Evolutionary conservation across 2,113 vertebrate species (phyloP), one percentile per base, ranked within the genome.

Genomic region (Marcusenius ussheri): DNA sequence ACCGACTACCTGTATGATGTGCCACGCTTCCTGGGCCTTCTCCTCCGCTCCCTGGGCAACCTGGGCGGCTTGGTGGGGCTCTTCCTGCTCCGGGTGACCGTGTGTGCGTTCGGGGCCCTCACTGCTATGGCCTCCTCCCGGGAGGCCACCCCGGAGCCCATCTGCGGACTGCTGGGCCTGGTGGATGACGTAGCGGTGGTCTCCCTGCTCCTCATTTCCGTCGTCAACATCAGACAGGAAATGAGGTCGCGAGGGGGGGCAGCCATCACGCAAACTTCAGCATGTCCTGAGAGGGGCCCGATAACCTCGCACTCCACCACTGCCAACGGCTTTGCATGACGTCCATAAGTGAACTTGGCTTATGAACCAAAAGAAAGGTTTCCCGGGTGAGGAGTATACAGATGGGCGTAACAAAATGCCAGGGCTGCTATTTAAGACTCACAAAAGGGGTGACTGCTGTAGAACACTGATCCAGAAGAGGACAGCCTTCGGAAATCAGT

Each of bases 201-300:
- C 86, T 93, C 96, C 85, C 95, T 97, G 89, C 95, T 98, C 51
- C 93, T 97, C 3, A 96, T 95, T 91, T 97, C 95, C 31, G 91
- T 96, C 62, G 94, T 97, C 90, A 97, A 96, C 91, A 96, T 96
- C 91, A 95, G 95, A 91, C 96, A 96, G 92, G 95, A 96, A 91
- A 95, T 97, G 90, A 93, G 86, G 42, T 93, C 95, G 80, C 96
- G 95, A 9, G 50, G 50, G 50, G 50, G 91, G 93, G n/a, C n/a
- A n/a, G 93, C 35, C 46, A 77, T 92, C 24, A 66, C 53, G 0
- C 91, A 90, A 1, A 46, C 90, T 0, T 90, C 90, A 91, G 15
- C 92, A 89, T 45, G 91, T 94, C 2, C 91, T 92, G 46, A 92
- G 91, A 35, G 91, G 93, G 31, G 89, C 91, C 0, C 90, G 93